Evolutionary conservation across 2,888 invertebrate genomes (phyloP).

Genomic region (Punctoribates punctum): DNA sequence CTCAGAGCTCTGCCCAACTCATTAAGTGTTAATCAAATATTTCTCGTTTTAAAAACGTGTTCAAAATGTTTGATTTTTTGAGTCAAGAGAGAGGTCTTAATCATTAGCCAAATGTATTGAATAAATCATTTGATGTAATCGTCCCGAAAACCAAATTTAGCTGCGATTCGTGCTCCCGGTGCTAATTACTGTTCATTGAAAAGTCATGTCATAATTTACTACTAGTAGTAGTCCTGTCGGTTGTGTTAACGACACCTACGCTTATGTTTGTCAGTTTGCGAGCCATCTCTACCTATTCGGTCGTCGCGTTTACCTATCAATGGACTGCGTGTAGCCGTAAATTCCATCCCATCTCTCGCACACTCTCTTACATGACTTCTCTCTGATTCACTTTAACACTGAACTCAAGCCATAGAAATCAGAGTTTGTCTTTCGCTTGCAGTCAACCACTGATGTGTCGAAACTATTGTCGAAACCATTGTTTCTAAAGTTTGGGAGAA

Average conservation of each 20-base stretch:
- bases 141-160: slow-evolving; percentile 30
- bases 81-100: slow-evolving; percentile 6
- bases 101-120: slow-evolving; percentile 1
- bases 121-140: background rate
- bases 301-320: slow-evolving; percentile 4
- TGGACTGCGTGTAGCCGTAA: slow-evolving; percentile 24
- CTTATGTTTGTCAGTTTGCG: background rate
- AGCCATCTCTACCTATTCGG: slow-evolving; percentile 2
- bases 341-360: slow-evolving; percentile 23
- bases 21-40: slow-evolving; percentile 37
- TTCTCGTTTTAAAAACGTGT: slow-evolving; percentile 31
- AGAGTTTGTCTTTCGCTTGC: background rate
- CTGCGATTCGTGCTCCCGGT: slow-evolving; percentile 7
- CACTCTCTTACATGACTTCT: slow-evolving; percentile 31
- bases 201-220: slow-evolving; percentile 28
- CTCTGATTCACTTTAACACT: background rate
- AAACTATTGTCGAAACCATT: background rate
- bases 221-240: slow-evolving; percentile 4
- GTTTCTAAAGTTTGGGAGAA: no score
- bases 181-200: slow-evolving; percentile 29
- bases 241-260: slow-evolving; percentile 36
- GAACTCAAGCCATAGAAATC: background rate
- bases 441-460: background rate
- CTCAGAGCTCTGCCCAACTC: slow-evolving; percentile 32
- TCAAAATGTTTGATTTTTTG: background rate